Evolutionary conservation across 2,888 invertebrate species (phyloP).

Genomic region (Drosophila glabriapex): DNA sequence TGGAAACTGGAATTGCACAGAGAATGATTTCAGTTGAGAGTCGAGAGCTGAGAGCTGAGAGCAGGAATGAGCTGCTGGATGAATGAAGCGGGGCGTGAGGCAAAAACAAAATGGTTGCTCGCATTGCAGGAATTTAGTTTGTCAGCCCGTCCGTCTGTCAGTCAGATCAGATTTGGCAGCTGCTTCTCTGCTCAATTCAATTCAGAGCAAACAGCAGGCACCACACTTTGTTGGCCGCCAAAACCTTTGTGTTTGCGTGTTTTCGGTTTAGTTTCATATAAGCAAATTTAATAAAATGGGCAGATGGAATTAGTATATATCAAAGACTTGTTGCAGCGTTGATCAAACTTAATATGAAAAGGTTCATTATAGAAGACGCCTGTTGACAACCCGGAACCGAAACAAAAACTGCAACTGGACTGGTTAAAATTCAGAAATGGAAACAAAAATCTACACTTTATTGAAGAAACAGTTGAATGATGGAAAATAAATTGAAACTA

Average conservation of each 20-base stretch:
- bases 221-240: constrained; percentile 56
- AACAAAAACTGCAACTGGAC: not conserved
- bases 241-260: constrained; percentile 8
- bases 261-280: constrained; percentile 11
- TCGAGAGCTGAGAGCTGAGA: not conserved
- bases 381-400: not conserved
- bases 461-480: not conserved
- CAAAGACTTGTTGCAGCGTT: not conserved
- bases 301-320: not conserved
- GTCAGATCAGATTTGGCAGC: constrained; percentile 43
- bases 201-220: constrained; percentile 55
- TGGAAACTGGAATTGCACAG: constrained; percentile 23
- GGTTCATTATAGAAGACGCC: not conserved
- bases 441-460: too few species aligned
- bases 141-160: constrained; percentile 1
- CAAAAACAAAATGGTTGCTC: constrained; percentile 65
- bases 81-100: constrained; percentile 76
- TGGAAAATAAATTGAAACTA: not conserved
- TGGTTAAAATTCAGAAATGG: not conserved
- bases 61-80: constrained; percentile 23
- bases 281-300: constrained; percentile 11
- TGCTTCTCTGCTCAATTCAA: constrained; percentile 30
- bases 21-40: constrained; percentile 8
- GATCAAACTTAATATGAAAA: not conserved
- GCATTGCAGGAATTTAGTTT: constrained; percentile 17